A percentile compares a stretch with the other conserved stretches of the same genome.
phyloP scores from a whole-genome alignment of 2,888 invertebrate species.

The Calliopum simillimum region DNA sequence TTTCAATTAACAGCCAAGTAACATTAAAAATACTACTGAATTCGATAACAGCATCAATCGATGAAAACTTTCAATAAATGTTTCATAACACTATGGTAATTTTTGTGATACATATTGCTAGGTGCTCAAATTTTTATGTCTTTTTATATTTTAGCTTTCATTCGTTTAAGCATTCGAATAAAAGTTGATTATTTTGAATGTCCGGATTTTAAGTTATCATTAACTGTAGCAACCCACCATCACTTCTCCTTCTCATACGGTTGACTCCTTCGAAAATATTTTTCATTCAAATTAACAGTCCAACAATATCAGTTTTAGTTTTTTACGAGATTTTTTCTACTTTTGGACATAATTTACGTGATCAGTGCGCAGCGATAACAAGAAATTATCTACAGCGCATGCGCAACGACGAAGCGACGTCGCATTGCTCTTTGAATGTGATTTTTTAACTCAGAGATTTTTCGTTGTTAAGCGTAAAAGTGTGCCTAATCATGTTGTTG shows the following conservation, averaged over 20 bases:
- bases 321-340: constrained; percentile 17
- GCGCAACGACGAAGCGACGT: constrained; percentile 17
- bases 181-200: background rate
- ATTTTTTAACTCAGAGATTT: background rate
- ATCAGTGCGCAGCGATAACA: constrained; percentile 19
- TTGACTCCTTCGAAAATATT: no score
- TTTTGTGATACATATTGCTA: no score
- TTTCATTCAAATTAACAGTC: no score
- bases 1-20: no score
- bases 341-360: constrained; percentile 23
- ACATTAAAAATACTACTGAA: no score
- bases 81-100: no score
- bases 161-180: no score
- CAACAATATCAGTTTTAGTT: background rate
- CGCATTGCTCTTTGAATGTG: background rate
- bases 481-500: constrained; percentile 28
- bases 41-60: no score
- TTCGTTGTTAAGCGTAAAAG: constrained; percentile 4
- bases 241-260: background rate
- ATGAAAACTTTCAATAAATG: no score
- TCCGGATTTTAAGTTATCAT: constrained; percentile 2
- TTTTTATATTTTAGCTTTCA: no score
- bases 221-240: background rate
- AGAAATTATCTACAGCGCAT: constrained; percentile 6
- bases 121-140: no score